Conservation (phyloP, 2,797 vertebrate species). For the Micropoecilia bifurca region DNA sequence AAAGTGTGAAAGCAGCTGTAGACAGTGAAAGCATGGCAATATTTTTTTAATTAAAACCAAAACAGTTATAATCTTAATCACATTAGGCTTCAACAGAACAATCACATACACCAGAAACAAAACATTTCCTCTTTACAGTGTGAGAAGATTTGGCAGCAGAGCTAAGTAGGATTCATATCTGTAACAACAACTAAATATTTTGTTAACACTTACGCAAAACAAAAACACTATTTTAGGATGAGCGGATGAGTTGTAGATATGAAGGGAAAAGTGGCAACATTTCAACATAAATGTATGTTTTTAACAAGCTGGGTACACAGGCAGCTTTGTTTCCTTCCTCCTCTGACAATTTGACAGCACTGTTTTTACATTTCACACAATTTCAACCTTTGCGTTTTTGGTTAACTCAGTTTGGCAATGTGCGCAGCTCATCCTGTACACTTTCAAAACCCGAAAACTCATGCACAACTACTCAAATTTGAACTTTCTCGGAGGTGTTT, state of each 20-base stretch:
- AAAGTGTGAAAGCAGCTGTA: slow-evolving; percentile 6
- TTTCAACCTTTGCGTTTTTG: slow-evolving; percentile 22
- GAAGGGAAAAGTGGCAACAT: slow-evolving; percentile 53
- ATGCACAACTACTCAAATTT: slow-evolving; percentile 53
- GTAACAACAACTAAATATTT: slow-evolving; percentile 50
- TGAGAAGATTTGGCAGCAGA: slow-evolving; percentile 71
- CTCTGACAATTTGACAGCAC: slow-evolving; percentile 6
- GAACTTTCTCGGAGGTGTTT: slow-evolving; percentile 32
- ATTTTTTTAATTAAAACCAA: slow-evolving; percentile 74
- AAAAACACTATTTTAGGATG: slow-evolving; percentile 38
- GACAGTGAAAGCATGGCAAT: slow-evolving; percentile 56
- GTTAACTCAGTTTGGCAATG: slow-evolving; percentile 51
- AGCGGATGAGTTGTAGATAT: slow-evolving; percentile 18
- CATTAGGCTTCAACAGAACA: slow-evolving; percentile 64
- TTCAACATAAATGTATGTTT: slow-evolving; percentile 31
- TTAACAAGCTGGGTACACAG: slow-evolving; percentile 12
- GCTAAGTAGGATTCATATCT: slow-evolving; percentile 63
- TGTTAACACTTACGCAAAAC: slow-evolving; percentile 59
- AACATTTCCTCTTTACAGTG: slow-evolving; percentile 51
- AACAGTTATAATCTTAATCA: slow-evolving; percentile 59
- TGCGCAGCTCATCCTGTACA: slow-evolving; percentile 46
- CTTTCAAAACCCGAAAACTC: slow-evolving; percentile 47
- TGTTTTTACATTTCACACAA: slow-evolving; percentile 6
- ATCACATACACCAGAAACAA: slow-evolving; percentile 52
- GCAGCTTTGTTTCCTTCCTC: slow-evolving; percentile 25